Percentiles rank a stretch among this genome's conserved stretches.
These are phyloP conservation scores for Megaceryle alcyon DNA, from an alignment of 2,797 vertebrate species.

Conservation along the genomic window DNA sequence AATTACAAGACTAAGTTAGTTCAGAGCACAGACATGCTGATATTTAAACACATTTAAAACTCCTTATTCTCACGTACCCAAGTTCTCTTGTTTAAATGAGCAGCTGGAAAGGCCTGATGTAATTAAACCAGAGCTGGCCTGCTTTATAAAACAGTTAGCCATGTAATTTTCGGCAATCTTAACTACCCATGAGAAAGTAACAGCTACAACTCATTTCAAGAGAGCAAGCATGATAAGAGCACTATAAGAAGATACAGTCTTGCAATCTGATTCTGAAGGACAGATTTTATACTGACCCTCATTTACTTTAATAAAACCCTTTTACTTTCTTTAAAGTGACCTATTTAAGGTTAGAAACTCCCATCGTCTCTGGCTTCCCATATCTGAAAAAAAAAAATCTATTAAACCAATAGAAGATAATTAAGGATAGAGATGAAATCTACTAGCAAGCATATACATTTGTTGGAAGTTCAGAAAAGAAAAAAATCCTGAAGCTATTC, in stretches of 20 bases:
- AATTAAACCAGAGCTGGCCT: slow-evolving; percentile 26
- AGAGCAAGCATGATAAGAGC: background rate
- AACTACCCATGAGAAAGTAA: slow-evolving; percentile 4
- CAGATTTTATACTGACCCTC: background rate
- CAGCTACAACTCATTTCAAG: background rate
- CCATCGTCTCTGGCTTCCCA: background rate
- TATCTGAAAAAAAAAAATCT: background rate
- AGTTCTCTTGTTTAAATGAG: background rate
- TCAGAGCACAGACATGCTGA: background rate
- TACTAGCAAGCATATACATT: background rate
- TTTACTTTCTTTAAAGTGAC: background rate
- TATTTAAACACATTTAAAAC: background rate
- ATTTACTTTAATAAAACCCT: background rate
- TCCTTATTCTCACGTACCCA: background rate
- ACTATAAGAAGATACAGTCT: background rate
- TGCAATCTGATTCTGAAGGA: background rate
- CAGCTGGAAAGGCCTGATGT: background rate
- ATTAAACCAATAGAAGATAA: background rate
- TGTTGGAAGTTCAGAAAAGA: background rate
- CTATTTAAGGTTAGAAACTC: background rate
- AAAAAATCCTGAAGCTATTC: background rate
- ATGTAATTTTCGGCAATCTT: background rate
- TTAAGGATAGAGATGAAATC: background rate
- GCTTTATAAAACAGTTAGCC: slow-evolving; percentile 9
- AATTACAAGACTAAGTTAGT: background rate